These are phyloP conservation scores for Grammomys dolichurus DNA, from an alignment of 2,113 vertebrate genomes.

Conservation along the genomic window DNA sequence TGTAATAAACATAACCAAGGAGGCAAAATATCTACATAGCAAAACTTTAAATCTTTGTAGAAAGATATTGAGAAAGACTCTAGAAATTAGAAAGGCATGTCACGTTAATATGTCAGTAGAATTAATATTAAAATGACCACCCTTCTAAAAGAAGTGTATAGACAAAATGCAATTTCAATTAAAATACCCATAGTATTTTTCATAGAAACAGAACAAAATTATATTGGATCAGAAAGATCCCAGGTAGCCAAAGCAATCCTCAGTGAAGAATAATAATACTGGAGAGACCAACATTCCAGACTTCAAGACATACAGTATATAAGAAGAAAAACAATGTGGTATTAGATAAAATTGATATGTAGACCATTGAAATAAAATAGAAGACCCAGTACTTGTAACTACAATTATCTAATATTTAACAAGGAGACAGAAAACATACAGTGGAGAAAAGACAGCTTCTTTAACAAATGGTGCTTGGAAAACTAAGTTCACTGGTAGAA, in stretches of 20 bases:
- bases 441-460: not conserved
- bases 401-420: not conserved
- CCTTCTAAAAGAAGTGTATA: not conserved
- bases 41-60: not conserved
- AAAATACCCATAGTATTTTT: not conserved
- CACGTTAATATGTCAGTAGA: not conserved
- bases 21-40: not conserved
- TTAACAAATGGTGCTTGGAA: not conserved
- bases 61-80: not conserved
- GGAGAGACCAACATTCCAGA: not conserved
- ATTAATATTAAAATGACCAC: not conserved
- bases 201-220: not conserved
- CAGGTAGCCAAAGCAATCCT: not conserved
- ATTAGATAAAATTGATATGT: not conserved
- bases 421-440: not conserved
- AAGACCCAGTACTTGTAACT: not conserved
- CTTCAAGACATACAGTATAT: not conserved
- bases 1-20: not conserved
- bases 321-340: not conserved
- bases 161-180: not conserved
- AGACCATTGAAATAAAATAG: not conserved
- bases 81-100: not conserved
- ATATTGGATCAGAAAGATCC: not conserved
- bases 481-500: not conserved
- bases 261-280: not conserved